phyloP scores from a whole-genome alignment of 2,113 vertebrate genomes.

The Strix aluco region DNA sequence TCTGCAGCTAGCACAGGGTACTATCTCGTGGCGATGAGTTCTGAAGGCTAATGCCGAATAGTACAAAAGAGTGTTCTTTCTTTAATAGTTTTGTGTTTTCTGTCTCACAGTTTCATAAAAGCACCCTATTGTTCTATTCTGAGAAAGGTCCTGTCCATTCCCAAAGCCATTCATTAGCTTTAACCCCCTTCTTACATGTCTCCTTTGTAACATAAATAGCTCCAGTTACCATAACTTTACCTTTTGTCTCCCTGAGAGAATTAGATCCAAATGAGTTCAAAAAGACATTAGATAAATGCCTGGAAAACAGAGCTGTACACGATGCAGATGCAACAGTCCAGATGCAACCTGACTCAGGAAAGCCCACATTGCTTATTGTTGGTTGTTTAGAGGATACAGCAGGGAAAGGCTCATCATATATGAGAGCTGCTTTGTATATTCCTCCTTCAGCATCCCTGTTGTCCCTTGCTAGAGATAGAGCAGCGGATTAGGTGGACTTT shows the following conservation, averaged over 20 bases:
- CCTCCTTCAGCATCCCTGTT: not conserved
- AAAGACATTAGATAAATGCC: conserved; percentile 14
- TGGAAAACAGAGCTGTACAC: not conserved
- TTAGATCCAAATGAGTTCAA: conserved; percentile 36
- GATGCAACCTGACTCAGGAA: not conserved
- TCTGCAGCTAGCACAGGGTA: not conserved
- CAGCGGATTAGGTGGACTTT: not conserved
- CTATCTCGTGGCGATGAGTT: not conserved
- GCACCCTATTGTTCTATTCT: conserved; percentile 49
- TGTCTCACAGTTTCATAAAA: conserved; percentile 47
- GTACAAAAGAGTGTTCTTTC: conserved; percentile 47
- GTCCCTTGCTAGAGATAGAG: not conserved
- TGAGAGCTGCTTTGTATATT: not conserved
- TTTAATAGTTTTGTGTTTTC: conserved; percentile 58
- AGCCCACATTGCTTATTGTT: not conserved
- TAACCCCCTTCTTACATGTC: conserved; percentile 27
- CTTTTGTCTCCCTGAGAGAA: conserved; percentile 36
- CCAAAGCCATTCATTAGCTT: conserved; percentile 49
- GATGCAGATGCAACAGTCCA: not conserved
- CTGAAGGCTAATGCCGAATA: conserved; percentile 4
- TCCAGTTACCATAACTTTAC: conserved; percentile 51
- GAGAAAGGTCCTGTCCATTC: conserved; percentile 53
- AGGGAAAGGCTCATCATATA: not conserved
- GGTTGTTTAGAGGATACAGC: not conserved
- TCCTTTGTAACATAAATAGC: conserved; percentile 46